Evolutionary conservation across 2,888 invertebrate species (phyloP).

Genomic region (Drosophila parthenogenetica): DNA sequence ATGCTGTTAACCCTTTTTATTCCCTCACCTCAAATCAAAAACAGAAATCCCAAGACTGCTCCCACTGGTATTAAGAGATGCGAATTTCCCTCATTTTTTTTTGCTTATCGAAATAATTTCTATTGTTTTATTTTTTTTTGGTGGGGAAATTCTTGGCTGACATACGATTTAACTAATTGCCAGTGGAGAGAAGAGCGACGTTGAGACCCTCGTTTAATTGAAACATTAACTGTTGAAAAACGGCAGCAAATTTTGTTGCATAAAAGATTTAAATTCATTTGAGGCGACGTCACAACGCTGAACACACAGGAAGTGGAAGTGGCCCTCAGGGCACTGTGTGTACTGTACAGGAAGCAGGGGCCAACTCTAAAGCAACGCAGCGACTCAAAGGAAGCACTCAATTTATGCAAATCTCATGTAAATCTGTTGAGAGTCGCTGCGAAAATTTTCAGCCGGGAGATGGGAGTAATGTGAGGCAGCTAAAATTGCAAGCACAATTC

Average conservation of each 20-base stretch:
- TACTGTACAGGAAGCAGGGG: conserved; percentile 28
- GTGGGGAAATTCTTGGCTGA: conserved; percentile 18
- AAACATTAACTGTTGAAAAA: conserved; percentile 77
- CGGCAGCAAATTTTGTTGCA: conserved; percentile 69
- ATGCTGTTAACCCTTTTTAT: conserved; percentile 53
- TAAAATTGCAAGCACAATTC: conserved; percentile 60
- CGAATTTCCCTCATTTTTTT: conserved; percentile 13
- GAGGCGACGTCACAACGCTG: conserved; percentile 8
- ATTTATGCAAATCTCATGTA: conserved; percentile 84
- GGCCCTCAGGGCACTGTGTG: conserved; percentile 26
- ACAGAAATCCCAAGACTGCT: conserved; percentile 26
- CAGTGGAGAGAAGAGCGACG: conserved; percentile 20
- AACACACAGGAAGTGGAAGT: conserved; percentile 2
- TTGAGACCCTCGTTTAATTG: conserved; percentile 66
- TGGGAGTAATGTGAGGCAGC: conserved; percentile 6
- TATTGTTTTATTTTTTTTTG: background rate
- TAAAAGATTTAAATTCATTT: conserved; percentile 79
- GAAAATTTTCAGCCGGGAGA: background rate
- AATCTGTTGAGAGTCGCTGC: conserved; percentile 75
- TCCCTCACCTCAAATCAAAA: conserved; percentile 30
- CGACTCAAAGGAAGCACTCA: conserved; percentile 80
- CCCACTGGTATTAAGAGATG: conserved; percentile 34
- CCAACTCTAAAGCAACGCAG: conserved; percentile 37
- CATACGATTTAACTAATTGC: conserved; percentile 57
- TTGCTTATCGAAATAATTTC: background rate